Conservation (phyloP, 2,888 invertebrate species). For the Hanleya hanleyi region DNA sequence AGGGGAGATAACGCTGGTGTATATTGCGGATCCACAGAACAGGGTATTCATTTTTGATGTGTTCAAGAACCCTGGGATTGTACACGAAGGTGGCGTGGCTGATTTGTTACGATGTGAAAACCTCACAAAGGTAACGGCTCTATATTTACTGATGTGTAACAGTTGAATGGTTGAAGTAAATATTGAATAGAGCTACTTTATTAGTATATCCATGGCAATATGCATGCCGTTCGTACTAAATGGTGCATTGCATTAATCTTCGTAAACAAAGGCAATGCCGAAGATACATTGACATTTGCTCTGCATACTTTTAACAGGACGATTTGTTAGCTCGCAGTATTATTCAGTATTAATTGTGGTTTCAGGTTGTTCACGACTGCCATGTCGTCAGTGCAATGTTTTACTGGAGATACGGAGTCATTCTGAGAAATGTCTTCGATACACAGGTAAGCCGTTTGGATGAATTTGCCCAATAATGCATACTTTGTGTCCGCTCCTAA, state of each 20-base stretch:
- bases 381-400: background rate
- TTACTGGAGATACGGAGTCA: background rate
- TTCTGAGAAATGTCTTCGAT: background rate
- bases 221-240: too few species aligned
- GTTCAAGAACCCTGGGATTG: background rate
- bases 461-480: too few species aligned
- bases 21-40: background rate
- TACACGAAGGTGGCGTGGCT: background rate
- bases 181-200: too few species aligned
- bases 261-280: too few species aligned
- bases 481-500: too few species aligned
- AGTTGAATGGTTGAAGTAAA: too few species aligned
- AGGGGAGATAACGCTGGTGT: conserved; percentile 7
- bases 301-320: too few species aligned
- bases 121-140: background rate
- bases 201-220: too few species aligned
- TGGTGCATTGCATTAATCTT: too few species aligned
- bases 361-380: background rate
- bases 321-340: too few species aligned
- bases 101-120: background rate
- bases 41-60: background rate
- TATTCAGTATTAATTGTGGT: too few species aligned
- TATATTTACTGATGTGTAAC: background rate
- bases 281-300: too few species aligned
- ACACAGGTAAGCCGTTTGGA: background rate